A percentile compares a stretch with the other conserved stretches of the same genome.
Evolutionary conservation across 2,113 vertebrate species (phyloP).

Genomic region (Craseonycteris thonglongyai): DNA sequence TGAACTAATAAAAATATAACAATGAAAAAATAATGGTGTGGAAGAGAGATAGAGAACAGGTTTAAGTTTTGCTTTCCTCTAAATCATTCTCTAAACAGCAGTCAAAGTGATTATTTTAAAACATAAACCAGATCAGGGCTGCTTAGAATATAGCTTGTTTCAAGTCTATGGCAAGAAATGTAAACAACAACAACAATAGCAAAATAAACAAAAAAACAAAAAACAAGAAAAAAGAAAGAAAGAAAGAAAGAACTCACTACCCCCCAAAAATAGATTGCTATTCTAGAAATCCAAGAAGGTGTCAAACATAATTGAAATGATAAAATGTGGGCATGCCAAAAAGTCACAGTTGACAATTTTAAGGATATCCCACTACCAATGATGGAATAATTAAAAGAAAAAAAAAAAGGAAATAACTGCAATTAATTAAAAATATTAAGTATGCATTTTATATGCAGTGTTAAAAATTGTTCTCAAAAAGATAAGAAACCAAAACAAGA

Average conservation of each 20-base stretch:
- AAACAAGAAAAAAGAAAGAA: no score
- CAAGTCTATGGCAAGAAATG: neutral
- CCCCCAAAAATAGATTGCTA: neutral
- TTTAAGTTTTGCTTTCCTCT: neutral
- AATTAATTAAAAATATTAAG: neutral
- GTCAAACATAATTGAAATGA: neutral
- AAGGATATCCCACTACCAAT: neutral
- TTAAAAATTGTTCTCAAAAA: neutral
- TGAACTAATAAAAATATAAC: neutral
- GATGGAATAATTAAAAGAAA: neutral
- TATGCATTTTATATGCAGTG: neutral
- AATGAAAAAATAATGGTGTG: neutral
- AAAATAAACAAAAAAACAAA: neutral
- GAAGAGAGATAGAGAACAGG: neutral
- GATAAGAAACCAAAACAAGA: neutral
- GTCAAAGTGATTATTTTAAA: neutral
- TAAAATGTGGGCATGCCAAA: neutral
- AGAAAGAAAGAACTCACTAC: neutral
- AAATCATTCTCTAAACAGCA: neutral
- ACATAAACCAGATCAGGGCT: neutral
- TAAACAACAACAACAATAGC: neutral
- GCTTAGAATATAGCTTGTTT: neutral
- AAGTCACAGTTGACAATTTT: neutral
- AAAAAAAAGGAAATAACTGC: neutral
- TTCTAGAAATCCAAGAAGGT: neutral